phyloP scores from a whole-genome alignment of 2,888 invertebrate genomes.

The Neoascia interrupta region DNA sequence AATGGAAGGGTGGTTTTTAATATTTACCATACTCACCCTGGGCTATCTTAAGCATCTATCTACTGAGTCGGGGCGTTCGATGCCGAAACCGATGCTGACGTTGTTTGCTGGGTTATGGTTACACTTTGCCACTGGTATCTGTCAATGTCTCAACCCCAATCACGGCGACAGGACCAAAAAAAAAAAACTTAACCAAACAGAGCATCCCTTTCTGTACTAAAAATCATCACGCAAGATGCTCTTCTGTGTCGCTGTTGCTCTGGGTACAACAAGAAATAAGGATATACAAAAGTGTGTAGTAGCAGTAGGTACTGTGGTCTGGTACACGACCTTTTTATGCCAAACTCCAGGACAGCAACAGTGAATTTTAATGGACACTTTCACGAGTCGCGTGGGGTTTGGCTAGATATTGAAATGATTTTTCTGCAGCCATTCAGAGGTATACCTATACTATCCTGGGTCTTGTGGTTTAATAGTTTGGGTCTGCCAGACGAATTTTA shows the following conservation, averaged over 20 bases:
- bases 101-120: conserved; percentile 44
- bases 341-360: conserved; percentile 51
- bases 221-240: conserved; percentile 70
- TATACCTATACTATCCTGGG: conserved; percentile 71
- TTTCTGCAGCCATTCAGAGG: conserved; percentile 46
- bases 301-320: conserved; percentile 3
- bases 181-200: conserved; percentile 1
- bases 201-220: conserved; percentile 64
- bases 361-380: conserved; percentile 70
- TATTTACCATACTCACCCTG: conserved; percentile 66
- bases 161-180: conserved; percentile 23
- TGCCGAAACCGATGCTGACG: conserved; percentile 28
- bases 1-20: conserved; percentile 52
- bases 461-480: conserved; percentile 70
- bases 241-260: conserved; percentile 65
- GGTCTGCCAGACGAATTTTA: conserved; percentile 78
- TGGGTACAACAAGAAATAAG: no score
- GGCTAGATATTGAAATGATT: conserved; percentile 55
- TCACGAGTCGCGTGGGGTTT: conserved; percentile 58
- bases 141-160: conserved; percentile 69
- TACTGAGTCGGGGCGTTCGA: conserved; percentile 2
- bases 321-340: conserved; percentile 59
- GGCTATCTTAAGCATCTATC: conserved; percentile 58
- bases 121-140: conserved; percentile 65
- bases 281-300: conserved; percentile 54